Base-by-base conservation (phyloP, 2,797 vertebrate genomes). In the Choloepus didactylus region DNA sequence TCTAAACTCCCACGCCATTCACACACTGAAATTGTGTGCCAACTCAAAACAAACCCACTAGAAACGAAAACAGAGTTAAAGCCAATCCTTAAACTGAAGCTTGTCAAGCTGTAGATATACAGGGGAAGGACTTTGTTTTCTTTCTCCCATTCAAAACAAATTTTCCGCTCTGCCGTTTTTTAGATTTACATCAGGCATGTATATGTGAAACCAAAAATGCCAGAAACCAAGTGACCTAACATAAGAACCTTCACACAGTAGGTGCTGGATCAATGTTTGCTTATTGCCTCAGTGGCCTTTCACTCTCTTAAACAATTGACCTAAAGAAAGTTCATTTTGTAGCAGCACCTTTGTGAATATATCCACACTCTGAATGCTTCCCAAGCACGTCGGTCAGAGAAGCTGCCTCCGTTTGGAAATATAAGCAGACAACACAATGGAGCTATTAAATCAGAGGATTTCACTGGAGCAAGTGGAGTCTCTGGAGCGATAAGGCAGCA, bases 61-160 rank as follows among this genome's bases (percentile, higher is more conserved):
- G 98, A 98, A 98, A 98, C 51, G 85, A 97, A 98, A 98, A 98
- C 94, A 98, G 96, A 92, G 76, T 41, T 29, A 19, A 62, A 23
- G 98, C 97, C 98, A 98, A 95, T 1, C 16, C 91, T 89, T 70
- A 77, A 59, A 75, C 38, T 16, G 95, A 96, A 96, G 23, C 66
- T 96, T 96, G 94, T 95, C 89, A 93, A 81, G 76, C 94, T 38
- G 2, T 16, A 87, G 51, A 80, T 21, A 76, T 15, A 82, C 29
- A 89, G 70, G 95, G 62, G 92, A 96, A 94, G 70, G 73, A 51
- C 46, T 97, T 35, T 88, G 27, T 96, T 97, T 97, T 83, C 97
- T 94, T 62, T 87, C 93, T 85, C 69, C 79, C 51, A 62, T 70
- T 92, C 91, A 79, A 94, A 94, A 87, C 81, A 86, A 93, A 60